A percentile compares a stretch with the other conserved stretches of the same genome.
Evolutionary conservation across 2,113 vertebrate genomes (phyloP).

Genomic region (Chloropsis cyanopogon): DNA sequence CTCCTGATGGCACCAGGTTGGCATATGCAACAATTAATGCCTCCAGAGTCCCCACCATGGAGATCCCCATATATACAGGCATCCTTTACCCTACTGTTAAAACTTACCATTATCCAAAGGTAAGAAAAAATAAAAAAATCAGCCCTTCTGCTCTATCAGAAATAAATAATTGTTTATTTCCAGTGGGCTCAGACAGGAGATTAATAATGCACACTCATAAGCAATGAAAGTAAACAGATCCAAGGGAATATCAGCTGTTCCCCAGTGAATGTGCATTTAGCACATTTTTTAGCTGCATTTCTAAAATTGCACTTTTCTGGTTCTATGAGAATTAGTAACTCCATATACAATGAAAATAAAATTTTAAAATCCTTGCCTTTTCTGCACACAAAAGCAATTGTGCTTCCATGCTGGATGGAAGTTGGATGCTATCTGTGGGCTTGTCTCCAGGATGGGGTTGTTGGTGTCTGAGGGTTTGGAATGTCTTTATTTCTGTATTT

Average conservation of each 20-base stretch:
- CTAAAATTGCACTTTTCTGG: background rate
- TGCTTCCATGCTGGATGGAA: background rate
- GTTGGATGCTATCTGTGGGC: background rate
- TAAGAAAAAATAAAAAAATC: slow-evolving; percentile 48
- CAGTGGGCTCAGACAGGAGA: background rate
- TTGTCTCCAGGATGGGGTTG: background rate
- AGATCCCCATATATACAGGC: slow-evolving; percentile 88
- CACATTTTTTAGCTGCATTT: background rate
- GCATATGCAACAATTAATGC: slow-evolving; percentile 95
- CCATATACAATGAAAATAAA: background rate
- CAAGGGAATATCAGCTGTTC: background rate
- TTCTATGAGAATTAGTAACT: background rate
- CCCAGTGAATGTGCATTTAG: background rate
- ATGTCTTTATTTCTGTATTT: background rate
- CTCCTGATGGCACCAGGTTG: slow-evolving; percentile 89
- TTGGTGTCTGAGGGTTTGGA: background rate
- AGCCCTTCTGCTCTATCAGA: background rate
- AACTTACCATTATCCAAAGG: slow-evolving; percentile 94
- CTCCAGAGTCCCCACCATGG: slow-evolving; percentile 91
- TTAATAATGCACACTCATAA: background rate
- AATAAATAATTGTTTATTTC: background rate
- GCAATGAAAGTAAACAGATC: background rate
- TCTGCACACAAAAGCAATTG: background rate
- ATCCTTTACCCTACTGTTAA: slow-evolving; percentile 84
- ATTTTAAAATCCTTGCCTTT: background rate